Conservation (phyloP, 2,113 vertebrate species). For the Euleptes europaea region DNA sequence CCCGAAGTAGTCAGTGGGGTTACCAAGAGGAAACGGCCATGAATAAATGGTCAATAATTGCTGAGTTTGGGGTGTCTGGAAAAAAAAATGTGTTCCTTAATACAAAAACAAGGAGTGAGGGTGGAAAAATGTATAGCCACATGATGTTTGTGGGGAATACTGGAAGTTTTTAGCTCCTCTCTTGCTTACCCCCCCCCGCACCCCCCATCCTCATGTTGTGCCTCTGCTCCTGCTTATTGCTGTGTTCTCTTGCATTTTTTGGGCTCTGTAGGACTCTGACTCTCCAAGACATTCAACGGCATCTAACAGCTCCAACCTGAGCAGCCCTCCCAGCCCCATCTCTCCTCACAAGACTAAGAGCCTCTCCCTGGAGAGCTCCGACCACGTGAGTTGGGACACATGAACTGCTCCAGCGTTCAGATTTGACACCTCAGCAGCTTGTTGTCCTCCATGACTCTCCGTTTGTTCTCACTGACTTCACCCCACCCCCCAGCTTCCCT, state of each 20-base stretch:
- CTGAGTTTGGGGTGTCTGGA: not conserved
- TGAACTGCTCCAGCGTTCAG: constrained; percentile 78
- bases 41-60: too few species aligned
- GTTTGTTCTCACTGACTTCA: constrained; percentile 55
- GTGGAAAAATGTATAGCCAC: not conserved
- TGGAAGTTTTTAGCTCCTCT: not conserved
- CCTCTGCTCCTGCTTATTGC: not conserved
- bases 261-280: constrained; percentile 88
- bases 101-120: not conserved
- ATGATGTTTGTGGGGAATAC: not conserved
- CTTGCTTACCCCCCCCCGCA: not conserved
- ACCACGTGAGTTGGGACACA: constrained; percentile 94
- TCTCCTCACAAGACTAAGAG: constrained; percentile 97
- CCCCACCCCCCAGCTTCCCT: constrained; percentile 43
- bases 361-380: constrained; percentile 95
- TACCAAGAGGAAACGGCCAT: too few species aligned
- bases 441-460: constrained; percentile 55
- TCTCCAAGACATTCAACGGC: constrained; percentile 97
- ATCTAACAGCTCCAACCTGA: constrained; percentile 98
- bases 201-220: not conserved
- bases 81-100: not conserved
- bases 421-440: constrained; percentile 69
- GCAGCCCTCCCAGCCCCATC: constrained; percentile 94
- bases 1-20: too few species aligned
- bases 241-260: constrained; percentile 43